These are phyloP conservation scores for Morpho helenor DNA, from an alignment of 2,888 invertebrate species.

Conservation along the genomic window DNA sequence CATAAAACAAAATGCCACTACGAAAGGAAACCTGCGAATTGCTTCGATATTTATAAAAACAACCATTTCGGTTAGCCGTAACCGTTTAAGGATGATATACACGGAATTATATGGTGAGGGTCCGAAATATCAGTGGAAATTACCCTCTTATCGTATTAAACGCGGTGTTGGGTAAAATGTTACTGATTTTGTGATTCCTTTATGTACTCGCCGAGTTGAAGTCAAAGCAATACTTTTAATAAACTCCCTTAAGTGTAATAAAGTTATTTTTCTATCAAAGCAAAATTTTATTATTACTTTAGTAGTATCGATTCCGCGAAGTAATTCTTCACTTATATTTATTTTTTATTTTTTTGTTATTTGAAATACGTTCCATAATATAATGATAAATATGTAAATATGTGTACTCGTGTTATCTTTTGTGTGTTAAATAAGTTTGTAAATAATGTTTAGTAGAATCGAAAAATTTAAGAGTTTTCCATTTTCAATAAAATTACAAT, in stretches of 20 bases:
- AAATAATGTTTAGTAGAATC: too few species aligned
- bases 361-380: too few species aligned
- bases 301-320: not conserved
- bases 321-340: too few species aligned
- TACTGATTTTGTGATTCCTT: not conserved
- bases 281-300: not conserved
- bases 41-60: slow-evolving; percentile 69
- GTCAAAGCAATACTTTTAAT: too few species aligned
- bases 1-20: slow-evolving; percentile 78
- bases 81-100: slow-evolving; percentile 15
- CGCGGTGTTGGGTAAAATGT: not conserved
- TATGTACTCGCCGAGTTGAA: not conserved
- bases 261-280: too few species aligned
- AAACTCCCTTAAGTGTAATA: too few species aligned
- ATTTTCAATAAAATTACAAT: too few species aligned
- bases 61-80: slow-evolving; percentile 23
- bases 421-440: too few species aligned
- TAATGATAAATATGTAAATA: too few species aligned
- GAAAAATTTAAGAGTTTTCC: too few species aligned
- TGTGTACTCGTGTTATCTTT: too few species aligned
- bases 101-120: slow-evolving; percentile 2
- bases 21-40: slow-evolving; percentile 71
- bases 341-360: too few species aligned
- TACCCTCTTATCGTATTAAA: not conserved
- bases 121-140: slow-evolving; percentile 9